A percentile compares a stretch with the other conserved stretches of the same genome.
These are phyloP conservation scores for Himalopsyche tibetana DNA, from an alignment of 2,888 invertebrate genomes.

Conservation along the genomic window DNA sequence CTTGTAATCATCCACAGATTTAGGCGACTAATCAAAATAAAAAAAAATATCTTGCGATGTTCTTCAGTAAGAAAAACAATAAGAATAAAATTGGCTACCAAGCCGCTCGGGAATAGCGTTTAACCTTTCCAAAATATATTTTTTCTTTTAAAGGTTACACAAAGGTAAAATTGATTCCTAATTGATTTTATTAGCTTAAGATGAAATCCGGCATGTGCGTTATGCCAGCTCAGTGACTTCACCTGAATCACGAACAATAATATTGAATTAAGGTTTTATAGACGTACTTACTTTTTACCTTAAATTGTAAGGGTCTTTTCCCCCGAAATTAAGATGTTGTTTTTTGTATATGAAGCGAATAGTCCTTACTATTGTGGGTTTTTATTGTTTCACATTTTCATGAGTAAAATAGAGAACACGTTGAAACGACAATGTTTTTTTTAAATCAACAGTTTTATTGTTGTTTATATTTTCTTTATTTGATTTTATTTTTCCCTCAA, in stretches of 20 bases:
- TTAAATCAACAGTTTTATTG: no score
- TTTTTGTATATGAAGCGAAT: background rate
- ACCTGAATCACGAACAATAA: conserved; percentile 31
- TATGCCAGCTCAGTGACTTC: conserved; percentile 7
- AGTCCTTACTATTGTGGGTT: no score
- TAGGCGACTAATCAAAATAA: background rate
- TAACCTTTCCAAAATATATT: background rate
- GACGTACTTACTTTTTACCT: conserved; percentile 50
- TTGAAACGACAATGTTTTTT: no score
- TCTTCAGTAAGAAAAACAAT: background rate
- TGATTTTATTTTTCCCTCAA: no score
- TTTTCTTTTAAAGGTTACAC: conserved; percentile 3
- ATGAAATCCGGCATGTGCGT: conserved; percentile 19
- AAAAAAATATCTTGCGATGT: conserved; percentile 9
- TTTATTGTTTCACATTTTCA: no score
- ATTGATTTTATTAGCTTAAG: background rate
- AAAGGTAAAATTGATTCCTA: conserved; percentile 16
- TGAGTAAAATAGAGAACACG: no score
- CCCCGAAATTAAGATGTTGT: background rate
- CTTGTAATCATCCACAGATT: no score
- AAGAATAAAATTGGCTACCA: background rate
- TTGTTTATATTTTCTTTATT: no score
- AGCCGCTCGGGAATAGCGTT: background rate
- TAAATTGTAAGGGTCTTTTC: conserved; percentile 16
- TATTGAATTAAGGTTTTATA: conserved; percentile 43